phyloP scores from a whole-genome alignment of 2,888 invertebrate species.

The Heliconius cydno region DNA sequence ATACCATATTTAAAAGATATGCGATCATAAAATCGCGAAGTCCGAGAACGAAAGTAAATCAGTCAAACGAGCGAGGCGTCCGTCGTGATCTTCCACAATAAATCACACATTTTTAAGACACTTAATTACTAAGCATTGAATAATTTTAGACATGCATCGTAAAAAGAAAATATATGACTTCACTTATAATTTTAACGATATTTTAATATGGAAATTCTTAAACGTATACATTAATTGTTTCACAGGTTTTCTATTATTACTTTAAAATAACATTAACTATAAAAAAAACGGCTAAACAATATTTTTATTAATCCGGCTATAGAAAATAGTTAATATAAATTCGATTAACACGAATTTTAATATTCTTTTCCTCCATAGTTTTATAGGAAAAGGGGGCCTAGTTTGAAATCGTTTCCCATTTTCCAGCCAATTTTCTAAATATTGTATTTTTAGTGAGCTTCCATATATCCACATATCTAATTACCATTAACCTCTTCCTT shows the following conservation, averaged over 20 bases:
- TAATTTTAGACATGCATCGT: conserved; percentile 4
- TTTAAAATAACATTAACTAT: not conserved
- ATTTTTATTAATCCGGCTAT: no score
- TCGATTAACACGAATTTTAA: no score
- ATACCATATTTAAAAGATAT: not conserved
- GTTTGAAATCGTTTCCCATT: no score
- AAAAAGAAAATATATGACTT: conserved; percentile 18
- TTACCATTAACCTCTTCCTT: not conserved
- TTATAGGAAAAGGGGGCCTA: no score
- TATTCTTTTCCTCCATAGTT: no score
- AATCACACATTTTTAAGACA: conserved; percentile 21
- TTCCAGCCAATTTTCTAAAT: no score
- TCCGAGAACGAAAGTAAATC: conserved; percentile 5
- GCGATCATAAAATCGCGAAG: conserved; percentile 8
- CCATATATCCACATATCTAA: not conserved
- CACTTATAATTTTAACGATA: not conserved
- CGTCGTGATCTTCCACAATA: conserved; percentile 4
- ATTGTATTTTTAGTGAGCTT: not conserved
- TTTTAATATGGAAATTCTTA: not conserved
- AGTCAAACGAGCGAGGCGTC: not conserved
- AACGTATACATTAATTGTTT: not conserved
- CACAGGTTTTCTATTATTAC: not conserved
- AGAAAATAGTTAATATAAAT: no score
- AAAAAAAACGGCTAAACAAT: no score
- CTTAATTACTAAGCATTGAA: conserved; percentile 17